Percentiles rank a stretch among this genome's conserved stretches.
Evolutionary conservation across 2,113 vertebrate species (phyloP).

Genomic region (Phasianus colchicus): DNA sequence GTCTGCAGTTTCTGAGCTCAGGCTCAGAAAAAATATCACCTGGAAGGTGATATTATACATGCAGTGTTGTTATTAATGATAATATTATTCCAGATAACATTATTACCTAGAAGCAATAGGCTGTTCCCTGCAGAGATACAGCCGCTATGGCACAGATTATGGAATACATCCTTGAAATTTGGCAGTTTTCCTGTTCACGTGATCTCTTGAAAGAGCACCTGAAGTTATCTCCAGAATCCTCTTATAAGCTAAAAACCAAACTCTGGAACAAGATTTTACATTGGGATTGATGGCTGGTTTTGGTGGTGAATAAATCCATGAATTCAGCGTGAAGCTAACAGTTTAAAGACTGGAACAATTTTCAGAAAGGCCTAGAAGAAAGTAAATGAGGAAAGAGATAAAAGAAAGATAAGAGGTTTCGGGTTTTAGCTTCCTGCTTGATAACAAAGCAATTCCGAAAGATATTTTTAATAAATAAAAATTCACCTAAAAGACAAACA

Average conservation of each 20-base stretch:
- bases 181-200: neutral
- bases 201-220: neutral
- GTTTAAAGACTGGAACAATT: neutral
- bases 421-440: neutral
- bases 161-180: neutral
- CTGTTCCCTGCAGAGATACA: neutral
- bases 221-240: neutral
- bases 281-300: neutral
- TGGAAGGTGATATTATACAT: rapidly evolving
- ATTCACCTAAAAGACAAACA: neutral
- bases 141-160: neutral
- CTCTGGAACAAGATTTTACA: neutral
- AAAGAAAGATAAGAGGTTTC: neutral
- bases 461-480: neutral
- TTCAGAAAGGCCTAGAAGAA: neutral
- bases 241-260: neutral
- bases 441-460: neutral
- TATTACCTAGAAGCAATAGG: rapidly evolving
- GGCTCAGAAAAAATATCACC: neutral
- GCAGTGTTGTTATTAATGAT: neutral
- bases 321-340: neutral
- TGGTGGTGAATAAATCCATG: neutral
- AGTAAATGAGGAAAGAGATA: neutral
- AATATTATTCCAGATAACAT: neutral
- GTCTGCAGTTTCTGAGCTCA: rapidly evolving